These are phyloP conservation scores for Ceratosolen fusciceps DNA, from an alignment of 1,140 invertebrate genomes.

Conservation along the genomic window DNA sequence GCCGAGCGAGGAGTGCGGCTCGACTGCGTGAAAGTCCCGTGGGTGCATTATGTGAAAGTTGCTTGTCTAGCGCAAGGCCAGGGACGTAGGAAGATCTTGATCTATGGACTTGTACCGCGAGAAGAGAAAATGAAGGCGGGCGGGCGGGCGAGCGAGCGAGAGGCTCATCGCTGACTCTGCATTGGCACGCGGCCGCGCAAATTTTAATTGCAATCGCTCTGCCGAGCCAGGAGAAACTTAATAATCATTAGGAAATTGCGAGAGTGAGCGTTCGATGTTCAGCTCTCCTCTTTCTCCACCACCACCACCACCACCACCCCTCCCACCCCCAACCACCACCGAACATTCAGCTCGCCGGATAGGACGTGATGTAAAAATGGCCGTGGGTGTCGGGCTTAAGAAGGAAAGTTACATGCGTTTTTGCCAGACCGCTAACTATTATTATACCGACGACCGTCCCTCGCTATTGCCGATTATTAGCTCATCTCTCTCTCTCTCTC, in stretches of 20 bases:
- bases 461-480: too few species aligned
- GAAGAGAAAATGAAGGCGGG: constrained; percentile 35
- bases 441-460: too few species aligned
- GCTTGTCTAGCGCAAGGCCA: constrained; percentile 39
- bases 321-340: too few species aligned
- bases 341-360: too few species aligned
- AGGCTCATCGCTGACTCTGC: constrained; percentile 24
- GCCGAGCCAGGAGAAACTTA: constrained; percentile 22
- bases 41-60: constrained; percentile 48
- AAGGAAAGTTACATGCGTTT: constrained; percentile 30
- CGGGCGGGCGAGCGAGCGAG: too few species aligned
- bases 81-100: constrained; percentile 46
- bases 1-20: constrained; percentile 2
- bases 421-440: too few species aligned
- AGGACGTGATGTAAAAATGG: constrained; percentile 38
- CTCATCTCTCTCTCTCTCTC: too few species aligned
- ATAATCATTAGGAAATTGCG: constrained; percentile 43
- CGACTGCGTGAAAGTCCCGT: constrained; percentile 34
- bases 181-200: not conserved
- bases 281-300: too few species aligned
- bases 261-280: not conserved
- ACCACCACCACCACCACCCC: too few species aligned
- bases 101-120: constrained; percentile 1
- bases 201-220: constrained; percentile 31
- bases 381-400: not conserved